phyloP scores from a whole-genome alignment of 2,797 vertebrate species.

The Gymnoscopelus braueri region DNA sequence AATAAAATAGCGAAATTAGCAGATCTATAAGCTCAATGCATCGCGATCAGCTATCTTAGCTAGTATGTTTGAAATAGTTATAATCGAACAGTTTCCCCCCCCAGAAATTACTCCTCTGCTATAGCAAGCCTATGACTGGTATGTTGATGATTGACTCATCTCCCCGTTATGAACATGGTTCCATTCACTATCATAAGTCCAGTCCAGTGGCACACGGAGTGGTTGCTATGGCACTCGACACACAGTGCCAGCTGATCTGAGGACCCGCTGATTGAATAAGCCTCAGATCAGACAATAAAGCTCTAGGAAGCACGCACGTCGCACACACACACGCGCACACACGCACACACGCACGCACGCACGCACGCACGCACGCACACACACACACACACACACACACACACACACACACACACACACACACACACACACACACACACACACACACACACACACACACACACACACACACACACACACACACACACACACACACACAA shows the following conservation, averaged over 20 bases:
- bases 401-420: conserved; percentile 1
- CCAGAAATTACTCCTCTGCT: too few species aligned
- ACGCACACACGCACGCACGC: not conserved
- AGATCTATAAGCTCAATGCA: too few species aligned
- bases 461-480: too few species aligned
- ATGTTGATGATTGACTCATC: conserved; percentile 53
- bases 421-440: not conserved
- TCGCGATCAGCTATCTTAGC: too few species aligned
- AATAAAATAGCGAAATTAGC: too few species aligned
- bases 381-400: conserved; percentile 1
- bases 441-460: too few species aligned
- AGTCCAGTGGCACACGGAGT: conserved; percentile 52
- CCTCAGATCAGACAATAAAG: conserved; percentile 59
- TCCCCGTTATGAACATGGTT: conserved; percentile 40
- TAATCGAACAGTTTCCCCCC: too few species aligned
- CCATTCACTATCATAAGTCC: conserved; percentile 57
- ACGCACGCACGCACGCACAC: conserved; percentile 26
- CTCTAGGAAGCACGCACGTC: conserved; percentile 21
- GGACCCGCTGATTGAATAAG: conserved; percentile 61
- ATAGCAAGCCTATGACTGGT: conserved; percentile 13
- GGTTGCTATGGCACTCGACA: conserved; percentile 63
- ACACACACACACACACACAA: too few species aligned
- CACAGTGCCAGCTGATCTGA: conserved; percentile 61
- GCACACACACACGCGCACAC: not conserved
- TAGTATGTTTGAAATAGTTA: too few species aligned